These are phyloP conservation scores for Arbacia lixula DNA, from an alignment of 53 echinoderm and acorn worm species.

Conservation along the genomic window DNA sequence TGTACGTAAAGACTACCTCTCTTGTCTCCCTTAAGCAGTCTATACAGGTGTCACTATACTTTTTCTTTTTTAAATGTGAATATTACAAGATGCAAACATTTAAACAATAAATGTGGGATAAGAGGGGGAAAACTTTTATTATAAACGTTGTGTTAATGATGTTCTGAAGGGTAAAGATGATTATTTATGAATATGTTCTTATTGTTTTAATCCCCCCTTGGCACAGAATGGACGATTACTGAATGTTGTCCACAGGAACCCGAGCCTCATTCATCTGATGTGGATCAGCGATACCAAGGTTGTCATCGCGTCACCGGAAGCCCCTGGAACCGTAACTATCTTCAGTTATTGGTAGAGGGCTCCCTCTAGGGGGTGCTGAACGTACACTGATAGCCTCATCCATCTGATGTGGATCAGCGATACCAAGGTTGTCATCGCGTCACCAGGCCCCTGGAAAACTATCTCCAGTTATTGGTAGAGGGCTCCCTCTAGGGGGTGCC, in stretches of 20 bases:
- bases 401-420: slow-evolving; percentile 87
- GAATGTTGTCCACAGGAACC: slow-evolving; percentile 94
- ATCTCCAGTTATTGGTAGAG: slow-evolving; percentile 81
- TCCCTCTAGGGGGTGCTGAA: too few relatives aligned
- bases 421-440: slow-evolving; percentile 84
- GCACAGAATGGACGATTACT: slow-evolving; percentile 75
- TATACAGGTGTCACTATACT: too few relatives aligned
- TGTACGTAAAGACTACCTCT: too few relatives aligned
- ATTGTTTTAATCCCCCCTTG: not conserved
- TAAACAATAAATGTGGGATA: too few relatives aligned
- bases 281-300: slow-evolving; percentile 94
- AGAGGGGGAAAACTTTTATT: too few relatives aligned
- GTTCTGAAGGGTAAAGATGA: not conserved
- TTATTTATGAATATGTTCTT: not conserved
- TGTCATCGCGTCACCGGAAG: slow-evolving; percentile 90
- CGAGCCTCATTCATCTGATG: slow-evolving; percentile 91
- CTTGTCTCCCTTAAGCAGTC: too few relatives aligned
- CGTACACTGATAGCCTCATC: slow-evolving; percentile 65
- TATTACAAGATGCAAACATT: too few relatives aligned
- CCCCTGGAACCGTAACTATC: slow-evolving; percentile 83
- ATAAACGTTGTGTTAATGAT: not conserved
- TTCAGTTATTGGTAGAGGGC: slow-evolving; percentile 90
- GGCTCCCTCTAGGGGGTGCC: too few relatives aligned
- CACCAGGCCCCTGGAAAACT: slow-evolving; percentile 81
- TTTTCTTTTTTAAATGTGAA: too few relatives aligned